Base-by-base conservation (phyloP, 2,797 vertebrate species). In the Lithobates pipiens region DNA sequence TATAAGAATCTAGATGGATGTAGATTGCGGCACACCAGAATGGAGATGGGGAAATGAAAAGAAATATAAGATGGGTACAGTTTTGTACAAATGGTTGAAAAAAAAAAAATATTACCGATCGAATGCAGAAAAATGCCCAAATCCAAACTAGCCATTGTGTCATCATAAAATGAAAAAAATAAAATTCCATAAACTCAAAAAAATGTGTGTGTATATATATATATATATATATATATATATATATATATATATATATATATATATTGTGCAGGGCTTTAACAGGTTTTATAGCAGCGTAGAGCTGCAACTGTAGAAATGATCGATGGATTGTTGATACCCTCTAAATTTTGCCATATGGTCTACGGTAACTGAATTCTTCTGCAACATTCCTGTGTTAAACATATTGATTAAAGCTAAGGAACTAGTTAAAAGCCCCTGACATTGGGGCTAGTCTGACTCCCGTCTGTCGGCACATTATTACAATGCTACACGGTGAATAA, bases 1-100 rank as follows among this genome's bases (percentile, higher is more conserved):
- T 91, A 89, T 88, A 90, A 89, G 89, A 91, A 92, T 90, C 89
- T 88, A 89, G 89, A 91, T 90, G 89, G 85, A 89, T 90, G 86
- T 86, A 89, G 86, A 86, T 27, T 89, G 88, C 84, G 87, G 88
- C 89, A 36, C 27, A 46, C 89, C 86, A 89, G 87, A 88, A 16
- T 88, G 71, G 5, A 15, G 25, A 89, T 18, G 42, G 88, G 34
- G 29, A 32, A 36, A 42, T 39, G 9, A 39, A 39, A 9, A 39
- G 9, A 39, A 39, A 39, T 13, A 34, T 39, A 27, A 27, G 27
- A 67, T 25, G 36, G 69, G 67, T 10, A 34, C 13, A 13, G 27
- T 78, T 77, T 61, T 75, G 57, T 76, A 73, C 29, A 10, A 74
- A 80, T 54, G 27, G 11, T 67, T 9, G 15, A 74, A 46, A 46